Conservation (phyloP, 1,140 invertebrate genomes). For the Drosophila nebulosa region DNA sequence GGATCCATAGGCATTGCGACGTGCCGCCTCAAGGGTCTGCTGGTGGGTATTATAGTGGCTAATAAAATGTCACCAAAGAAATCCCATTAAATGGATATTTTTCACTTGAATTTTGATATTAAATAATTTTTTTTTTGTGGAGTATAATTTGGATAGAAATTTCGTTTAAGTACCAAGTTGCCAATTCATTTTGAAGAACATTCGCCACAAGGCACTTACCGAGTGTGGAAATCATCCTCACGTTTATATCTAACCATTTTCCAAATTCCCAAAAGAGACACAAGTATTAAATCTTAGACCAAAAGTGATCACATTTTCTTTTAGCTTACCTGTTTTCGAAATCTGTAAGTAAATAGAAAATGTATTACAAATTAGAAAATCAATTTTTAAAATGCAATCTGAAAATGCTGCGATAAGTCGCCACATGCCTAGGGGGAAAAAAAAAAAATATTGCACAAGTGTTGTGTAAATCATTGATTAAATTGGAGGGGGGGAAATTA, state of each 20-base stretch:
- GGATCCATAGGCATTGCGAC: slow-evolving; percentile 41
- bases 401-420: slow-evolving; percentile 16
- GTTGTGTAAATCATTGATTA: slow-evolving; percentile 47
- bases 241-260: slow-evolving; percentile 34
- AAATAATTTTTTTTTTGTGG: no score
- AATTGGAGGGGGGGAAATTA: slow-evolving; percentile 33
- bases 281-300: background rate
- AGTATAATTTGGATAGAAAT: background rate
- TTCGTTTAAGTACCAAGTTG: slow-evolving; percentile 46
- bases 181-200: slow-evolving; percentile 33
- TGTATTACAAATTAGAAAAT: slow-evolving; percentile 6
- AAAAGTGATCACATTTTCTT: no score
- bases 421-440: slow-evolving; percentile 24
- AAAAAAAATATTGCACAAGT: slow-evolving; percentile 48
- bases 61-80: background rate
- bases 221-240: slow-evolving; percentile 45
- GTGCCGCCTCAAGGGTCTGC: slow-evolving; percentile 64
- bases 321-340: slow-evolving; percentile 55
- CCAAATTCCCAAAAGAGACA: background rate
- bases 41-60: slow-evolving; percentile 68
- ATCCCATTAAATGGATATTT: background rate
- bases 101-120: no score
- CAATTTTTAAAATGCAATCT: background rate
- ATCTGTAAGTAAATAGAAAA: slow-evolving; percentile 36
- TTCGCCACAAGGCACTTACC: slow-evolving; percentile 63